phyloP scores from a whole-genome alignment of 2,888 invertebrate genomes.

The Chymomyza caudatula region DNA sequence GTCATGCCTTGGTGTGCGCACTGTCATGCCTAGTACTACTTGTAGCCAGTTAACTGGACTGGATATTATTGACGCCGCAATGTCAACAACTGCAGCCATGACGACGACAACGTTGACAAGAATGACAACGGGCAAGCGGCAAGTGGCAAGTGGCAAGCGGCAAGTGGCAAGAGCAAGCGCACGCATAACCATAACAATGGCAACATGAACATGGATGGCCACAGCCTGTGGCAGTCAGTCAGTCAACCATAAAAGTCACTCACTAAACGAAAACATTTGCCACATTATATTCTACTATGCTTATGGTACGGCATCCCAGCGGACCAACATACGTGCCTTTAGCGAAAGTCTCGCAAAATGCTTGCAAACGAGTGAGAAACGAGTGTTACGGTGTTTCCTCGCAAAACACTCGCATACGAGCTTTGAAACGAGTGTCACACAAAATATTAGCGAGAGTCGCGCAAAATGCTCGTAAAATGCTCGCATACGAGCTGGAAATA shows the following conservation, averaged over 20 bases:
- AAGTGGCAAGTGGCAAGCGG: constrained; percentile 8
- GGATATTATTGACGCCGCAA: constrained; percentile 70
- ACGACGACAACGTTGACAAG: constrained; percentile 51
- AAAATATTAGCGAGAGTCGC: too few species aligned
- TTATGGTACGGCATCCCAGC: too few species aligned
- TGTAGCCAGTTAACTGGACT: constrained; percentile 55
- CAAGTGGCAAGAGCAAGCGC: neutral
- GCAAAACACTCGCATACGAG: too few species aligned
- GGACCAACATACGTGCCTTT: too few species aligned
- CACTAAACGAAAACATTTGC: constrained; percentile 61
- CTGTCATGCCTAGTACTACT: neutral
- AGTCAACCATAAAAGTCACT: constrained; percentile 62
- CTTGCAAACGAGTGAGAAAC: too few species aligned
- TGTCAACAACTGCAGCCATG: constrained; percentile 71
- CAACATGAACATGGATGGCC: constrained; percentile 4
- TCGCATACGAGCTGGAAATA: too few species aligned
- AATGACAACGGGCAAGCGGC: constrained; percentile 23
- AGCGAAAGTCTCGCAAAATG: too few species aligned
- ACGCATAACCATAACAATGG: constrained; percentile 1
- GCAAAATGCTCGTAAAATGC: too few species aligned
- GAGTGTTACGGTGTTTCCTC: too few species aligned
- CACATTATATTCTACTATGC: constrained; percentile 40
- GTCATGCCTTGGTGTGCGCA: neutral
- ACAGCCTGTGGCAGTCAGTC: constrained; percentile 20
- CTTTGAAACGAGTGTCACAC: too few species aligned